phyloP scores from a whole-genome alignment of 1,140 invertebrate genomes.

The Bombus affinis region DNA sequence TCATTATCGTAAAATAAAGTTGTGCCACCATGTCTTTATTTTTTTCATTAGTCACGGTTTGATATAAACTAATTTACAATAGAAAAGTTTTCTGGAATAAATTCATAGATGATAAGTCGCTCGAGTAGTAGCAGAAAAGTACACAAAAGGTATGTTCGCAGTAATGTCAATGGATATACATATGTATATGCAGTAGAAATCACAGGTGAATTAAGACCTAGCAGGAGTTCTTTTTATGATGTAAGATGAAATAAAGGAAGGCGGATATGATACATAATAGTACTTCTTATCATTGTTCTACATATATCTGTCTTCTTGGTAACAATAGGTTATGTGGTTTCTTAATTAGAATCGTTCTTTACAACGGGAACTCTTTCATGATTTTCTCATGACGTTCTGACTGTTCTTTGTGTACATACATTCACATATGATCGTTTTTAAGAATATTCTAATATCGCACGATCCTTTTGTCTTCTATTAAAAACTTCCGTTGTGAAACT shows the following conservation, averaged over 20 bases:
- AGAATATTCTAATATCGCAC: background rate
- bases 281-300: background rate
- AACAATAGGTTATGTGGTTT: background rate
- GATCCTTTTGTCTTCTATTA: background rate
- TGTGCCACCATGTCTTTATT: background rate
- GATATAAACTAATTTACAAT: background rate
- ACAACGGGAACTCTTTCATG: background rate
- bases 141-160: too few relatives aligned
- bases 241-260: background rate
- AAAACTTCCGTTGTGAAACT: background rate
- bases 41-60: background rate
- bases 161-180: background rate
- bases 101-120: background rate
- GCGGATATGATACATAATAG: background rate
- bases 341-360: background rate
- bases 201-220: background rate
- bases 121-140: too few relatives aligned
- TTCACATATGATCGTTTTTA: background rate
- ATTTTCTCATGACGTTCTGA: background rate
- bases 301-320: background rate
- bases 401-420: background rate
- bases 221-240: background rate
- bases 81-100: background rate
- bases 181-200: background rate
- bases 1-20: background rate